These are phyloP conservation scores for Mystacornis crossleyi DNA, from an alignment of 2,113 vertebrate species.

Conservation along the genomic window DNA sequence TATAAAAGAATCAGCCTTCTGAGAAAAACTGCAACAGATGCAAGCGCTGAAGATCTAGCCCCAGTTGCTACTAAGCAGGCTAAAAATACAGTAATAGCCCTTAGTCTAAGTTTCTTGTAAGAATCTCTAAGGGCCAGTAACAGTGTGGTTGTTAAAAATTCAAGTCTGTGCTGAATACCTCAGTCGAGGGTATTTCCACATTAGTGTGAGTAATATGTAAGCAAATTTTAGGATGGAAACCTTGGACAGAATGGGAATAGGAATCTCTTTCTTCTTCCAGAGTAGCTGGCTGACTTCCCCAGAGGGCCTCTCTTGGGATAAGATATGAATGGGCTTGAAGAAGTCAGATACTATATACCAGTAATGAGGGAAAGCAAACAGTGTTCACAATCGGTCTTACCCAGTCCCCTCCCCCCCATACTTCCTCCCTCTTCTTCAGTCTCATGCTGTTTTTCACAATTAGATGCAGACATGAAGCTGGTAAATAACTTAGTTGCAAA, in stretches of 20 bases:
- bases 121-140: neutral
- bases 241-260: neutral
- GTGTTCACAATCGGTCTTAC: neutral
- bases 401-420: rapidly evolving
- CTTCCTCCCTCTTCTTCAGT: neutral
- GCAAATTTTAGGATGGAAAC: neutral
- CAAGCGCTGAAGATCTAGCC: rapidly evolving
- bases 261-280: neutral
- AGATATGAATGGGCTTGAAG: rapidly evolving
- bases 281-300: neutral
- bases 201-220: neutral
- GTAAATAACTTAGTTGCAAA: neutral
- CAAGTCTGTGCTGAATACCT: neutral
- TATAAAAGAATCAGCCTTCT: neutral
- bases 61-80: neutral
- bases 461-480: neutral
- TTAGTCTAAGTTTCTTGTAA: neutral
- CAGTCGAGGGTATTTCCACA: neutral
- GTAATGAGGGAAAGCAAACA: neutral
- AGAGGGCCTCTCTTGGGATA: neutral
- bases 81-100: neutral
- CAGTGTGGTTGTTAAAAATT: neutral
- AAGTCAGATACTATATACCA: neutral
- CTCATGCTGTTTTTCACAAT: neutral
- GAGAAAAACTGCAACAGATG: neutral